phyloP scores from a whole-genome alignment of 2,888 invertebrate species.

The Xanthia icteritia region DNA sequence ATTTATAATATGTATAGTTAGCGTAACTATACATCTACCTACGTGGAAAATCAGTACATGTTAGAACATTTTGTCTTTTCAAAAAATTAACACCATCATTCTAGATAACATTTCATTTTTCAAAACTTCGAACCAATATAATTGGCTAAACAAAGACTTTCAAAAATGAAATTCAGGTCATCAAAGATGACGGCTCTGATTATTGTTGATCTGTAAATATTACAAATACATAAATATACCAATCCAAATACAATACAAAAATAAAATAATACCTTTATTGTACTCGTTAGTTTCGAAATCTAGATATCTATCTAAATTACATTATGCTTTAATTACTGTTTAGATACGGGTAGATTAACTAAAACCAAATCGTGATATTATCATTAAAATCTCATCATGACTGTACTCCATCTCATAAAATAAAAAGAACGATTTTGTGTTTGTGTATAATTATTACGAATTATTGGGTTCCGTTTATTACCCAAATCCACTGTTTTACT shows the following conservation, averaged over 20 bases:
- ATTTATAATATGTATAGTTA: too few relatives aligned
- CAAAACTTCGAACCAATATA: too few relatives aligned
- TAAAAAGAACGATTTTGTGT: conserved; percentile 46
- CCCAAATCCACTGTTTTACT: background rate
- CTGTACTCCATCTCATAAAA: conserved; percentile 63
- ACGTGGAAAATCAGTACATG: background rate
- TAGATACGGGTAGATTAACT: conserved; percentile 43
- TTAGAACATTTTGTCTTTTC: too few relatives aligned
- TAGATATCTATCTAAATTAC: conserved; percentile 53
- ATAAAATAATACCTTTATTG: conserved; percentile 19
- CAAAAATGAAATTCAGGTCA: background rate
- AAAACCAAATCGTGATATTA: conserved; percentile 51
- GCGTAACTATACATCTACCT: background rate
- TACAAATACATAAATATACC: conserved; percentile 16
- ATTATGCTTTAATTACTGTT: conserved; percentile 57
- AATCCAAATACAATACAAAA: background rate
- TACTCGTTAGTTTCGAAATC: conserved; percentile 33
- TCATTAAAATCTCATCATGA: conserved; percentile 68
- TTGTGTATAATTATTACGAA: background rate
- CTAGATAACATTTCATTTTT: background rate
- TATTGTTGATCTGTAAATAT: background rate
- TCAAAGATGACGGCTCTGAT: background rate
- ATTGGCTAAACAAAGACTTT: background rate
- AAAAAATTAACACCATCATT: too few relatives aligned
- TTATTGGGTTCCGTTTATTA: conserved; percentile 37